phyloP scores from a whole-genome alignment of 2,888 invertebrate genomes.

The Rhagonycha fulva region DNA sequence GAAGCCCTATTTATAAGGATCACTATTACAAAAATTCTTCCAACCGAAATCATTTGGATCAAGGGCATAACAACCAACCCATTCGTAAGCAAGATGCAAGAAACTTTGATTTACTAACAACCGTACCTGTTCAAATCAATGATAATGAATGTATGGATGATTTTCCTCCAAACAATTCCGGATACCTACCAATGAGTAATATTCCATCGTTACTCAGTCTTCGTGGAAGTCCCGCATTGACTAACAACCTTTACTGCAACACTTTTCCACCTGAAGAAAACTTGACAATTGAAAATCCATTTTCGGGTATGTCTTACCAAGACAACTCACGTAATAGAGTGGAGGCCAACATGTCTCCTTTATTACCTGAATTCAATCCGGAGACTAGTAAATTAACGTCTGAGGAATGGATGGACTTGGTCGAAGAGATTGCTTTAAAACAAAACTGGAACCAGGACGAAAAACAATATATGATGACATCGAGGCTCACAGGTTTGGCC shows the following conservation, averaged over 20 bases:
- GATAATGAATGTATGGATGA: not conserved
- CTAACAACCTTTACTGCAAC: not conserved
- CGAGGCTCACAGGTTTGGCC: conserved; percentile 36
- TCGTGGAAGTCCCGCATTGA: not conserved
- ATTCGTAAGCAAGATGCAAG: no score
- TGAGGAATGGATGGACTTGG: conserved; percentile 32
- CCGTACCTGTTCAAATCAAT: not conserved
- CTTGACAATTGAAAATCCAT: not conserved
- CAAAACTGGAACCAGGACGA: conserved; percentile 36
- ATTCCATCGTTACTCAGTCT: not conserved
- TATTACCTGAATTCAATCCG: conserved; percentile 39
- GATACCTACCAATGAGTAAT: not conserved
- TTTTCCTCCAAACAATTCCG: not conserved
- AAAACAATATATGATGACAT: conserved; percentile 36
- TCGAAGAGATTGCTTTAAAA: conserved; percentile 32
- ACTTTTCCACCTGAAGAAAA: not conserved
- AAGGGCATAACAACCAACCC: not conserved
- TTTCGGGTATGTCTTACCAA: not conserved
- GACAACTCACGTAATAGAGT: not conserved
- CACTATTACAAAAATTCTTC: not conserved
- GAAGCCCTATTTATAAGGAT: not conserved
- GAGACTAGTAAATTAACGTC: conserved; percentile 32
- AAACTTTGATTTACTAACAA: not conserved
- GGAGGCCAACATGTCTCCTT: not conserved
- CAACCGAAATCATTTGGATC: not conserved